These are phyloP conservation scores for Lasioglossum albipes DNA, from an alignment of 1,140 invertebrate genomes.

Conservation along the genomic window DNA sequence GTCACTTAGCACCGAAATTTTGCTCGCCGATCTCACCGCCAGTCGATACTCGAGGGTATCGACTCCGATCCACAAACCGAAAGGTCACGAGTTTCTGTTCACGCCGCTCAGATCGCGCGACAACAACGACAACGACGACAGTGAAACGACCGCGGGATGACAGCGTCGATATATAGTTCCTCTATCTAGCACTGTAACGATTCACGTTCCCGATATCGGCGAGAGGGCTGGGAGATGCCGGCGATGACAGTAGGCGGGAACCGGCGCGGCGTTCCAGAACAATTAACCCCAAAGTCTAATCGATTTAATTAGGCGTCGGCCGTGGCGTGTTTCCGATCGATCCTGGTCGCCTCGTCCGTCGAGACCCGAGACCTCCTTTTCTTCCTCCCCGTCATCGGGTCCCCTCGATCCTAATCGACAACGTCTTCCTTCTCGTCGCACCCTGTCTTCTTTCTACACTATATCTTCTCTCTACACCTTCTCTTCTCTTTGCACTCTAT, in stretches of 20 bases:
- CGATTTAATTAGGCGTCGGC: constrained; percentile 72
- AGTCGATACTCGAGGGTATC: not conserved
- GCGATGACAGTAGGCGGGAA: constrained; percentile 48
- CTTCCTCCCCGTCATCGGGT: constrained; percentile 59
- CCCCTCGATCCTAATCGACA: constrained; percentile 54
- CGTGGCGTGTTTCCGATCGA: constrained; percentile 57
- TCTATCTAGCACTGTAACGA: not conserved
- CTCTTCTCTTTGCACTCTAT: too few species aligned
- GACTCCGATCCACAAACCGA: not conserved
- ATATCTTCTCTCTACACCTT: too few species aligned
- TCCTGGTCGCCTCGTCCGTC: constrained; percentile 51
- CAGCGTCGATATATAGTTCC: not conserved
- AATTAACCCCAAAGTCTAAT: constrained; percentile 77
- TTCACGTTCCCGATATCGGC: not conserved
- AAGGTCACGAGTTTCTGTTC: not conserved
- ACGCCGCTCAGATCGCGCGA: constrained; percentile 1
- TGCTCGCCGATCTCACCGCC: not conserved
- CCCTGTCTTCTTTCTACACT: too few species aligned
- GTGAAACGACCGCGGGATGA: not conserved
- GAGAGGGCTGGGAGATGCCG: not conserved
- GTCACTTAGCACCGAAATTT: constrained; percentile 37
- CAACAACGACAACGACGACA: too few species aligned
- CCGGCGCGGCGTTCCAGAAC: constrained; percentile 70
- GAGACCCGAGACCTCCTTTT: constrained; percentile 47
- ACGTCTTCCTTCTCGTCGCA: constrained; percentile 34